These are phyloP conservation scores for Mythimna impura DNA, from an alignment of 2,888 invertebrate species.

Conservation along the genomic window DNA sequence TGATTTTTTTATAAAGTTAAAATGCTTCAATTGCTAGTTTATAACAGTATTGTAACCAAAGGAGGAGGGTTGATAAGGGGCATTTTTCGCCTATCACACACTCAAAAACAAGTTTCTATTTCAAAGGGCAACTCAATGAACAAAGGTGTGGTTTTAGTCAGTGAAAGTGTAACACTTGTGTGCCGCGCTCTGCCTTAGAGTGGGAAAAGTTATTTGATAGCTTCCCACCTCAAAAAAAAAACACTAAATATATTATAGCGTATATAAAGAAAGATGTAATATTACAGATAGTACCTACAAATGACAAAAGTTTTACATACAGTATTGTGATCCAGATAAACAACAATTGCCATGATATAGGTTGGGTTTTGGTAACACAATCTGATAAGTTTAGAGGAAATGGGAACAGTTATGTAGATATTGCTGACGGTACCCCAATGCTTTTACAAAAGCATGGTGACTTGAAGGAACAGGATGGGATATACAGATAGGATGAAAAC, in stretches of 20 bases:
- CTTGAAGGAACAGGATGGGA: background rate
- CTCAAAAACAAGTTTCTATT: too few relatives aligned
- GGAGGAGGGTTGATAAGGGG: too few relatives aligned
- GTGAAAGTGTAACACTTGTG: too few relatives aligned
- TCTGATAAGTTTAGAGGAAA: conserved; percentile 2
- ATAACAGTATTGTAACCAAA: too few relatives aligned
- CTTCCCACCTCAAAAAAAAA: background rate
- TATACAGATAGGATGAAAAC: background rate
- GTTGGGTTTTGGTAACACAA: background rate
- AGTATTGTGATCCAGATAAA: background rate
- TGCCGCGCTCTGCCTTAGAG: background rate
- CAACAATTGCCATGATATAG: background rate
- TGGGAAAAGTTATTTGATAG: background rate
- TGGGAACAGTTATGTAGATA: background rate
- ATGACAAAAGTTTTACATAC: background rate
- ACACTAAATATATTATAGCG: too few relatives aligned
- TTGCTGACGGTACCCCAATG: background rate
- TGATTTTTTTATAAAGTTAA: too few relatives aligned
- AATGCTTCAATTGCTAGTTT: too few relatives aligned
- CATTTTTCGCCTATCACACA: too few relatives aligned
- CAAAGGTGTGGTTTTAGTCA: too few relatives aligned
- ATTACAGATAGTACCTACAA: background rate
- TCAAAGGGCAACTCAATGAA: too few relatives aligned
- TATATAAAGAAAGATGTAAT: too few relatives aligned
- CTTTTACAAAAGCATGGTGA: background rate